These are phyloP conservation scores for Clusia tigrina DNA, from an alignment of 2,888 invertebrate genomes.

Conservation along the genomic window DNA sequence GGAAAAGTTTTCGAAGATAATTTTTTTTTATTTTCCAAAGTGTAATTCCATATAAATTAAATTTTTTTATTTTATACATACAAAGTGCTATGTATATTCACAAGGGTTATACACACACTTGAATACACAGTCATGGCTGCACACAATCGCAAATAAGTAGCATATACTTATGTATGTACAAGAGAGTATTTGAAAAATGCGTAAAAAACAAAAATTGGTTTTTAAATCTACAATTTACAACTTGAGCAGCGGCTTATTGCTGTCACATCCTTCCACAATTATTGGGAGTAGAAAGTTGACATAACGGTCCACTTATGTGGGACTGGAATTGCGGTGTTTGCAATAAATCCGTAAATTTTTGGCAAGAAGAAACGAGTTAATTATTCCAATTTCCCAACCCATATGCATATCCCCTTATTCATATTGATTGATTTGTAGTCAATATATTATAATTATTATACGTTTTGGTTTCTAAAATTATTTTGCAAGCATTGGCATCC, in stretches of 20 bases:
- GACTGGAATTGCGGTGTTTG: no score
- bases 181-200: slow-evolving; percentile 12
- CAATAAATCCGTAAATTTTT: no score
- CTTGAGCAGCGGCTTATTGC: neutral
- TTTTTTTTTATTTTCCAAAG: slow-evolving; percentile 23
- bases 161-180: slow-evolving; percentile 25
- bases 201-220: slow-evolving; percentile 17
- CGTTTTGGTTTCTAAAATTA: neutral
- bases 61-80: slow-evolving; percentile 57
- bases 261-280: no score
- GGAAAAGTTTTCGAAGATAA: neutral
- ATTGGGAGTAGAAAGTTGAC: no score
- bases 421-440: no score
- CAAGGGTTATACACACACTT: slow-evolving; percentile 40
- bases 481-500: neutral
- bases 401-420: no score
- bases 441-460: neutral
- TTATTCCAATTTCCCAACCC: no score
- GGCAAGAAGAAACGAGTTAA: no score
- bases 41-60: slow-evolving; percentile 53
- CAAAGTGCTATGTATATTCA: slow-evolving; percentile 55
- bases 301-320: no score
- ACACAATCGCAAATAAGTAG: slow-evolving; percentile 17
- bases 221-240: slow-evolving; percentile 19
- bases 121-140: slow-evolving; percentile 33